Evolutionary conservation across 2,888 invertebrate species (phyloP), one percentile per base, ranked within the genome.

Genomic region (Linhomoeus sp.): DNA sequence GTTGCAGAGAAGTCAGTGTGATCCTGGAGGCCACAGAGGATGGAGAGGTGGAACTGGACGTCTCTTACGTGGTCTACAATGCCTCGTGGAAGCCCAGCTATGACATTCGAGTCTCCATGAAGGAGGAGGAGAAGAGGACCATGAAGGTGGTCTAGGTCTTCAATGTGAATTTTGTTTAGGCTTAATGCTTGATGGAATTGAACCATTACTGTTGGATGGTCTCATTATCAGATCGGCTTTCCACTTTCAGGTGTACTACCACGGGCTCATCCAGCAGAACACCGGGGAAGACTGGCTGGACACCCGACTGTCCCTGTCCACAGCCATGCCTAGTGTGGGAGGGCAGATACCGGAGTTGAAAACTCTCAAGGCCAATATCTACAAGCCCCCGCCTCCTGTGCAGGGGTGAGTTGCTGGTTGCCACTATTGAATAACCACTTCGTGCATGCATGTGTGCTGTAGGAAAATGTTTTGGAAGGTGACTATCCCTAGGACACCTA

Each of bases 261-360:
- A 58, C 52, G 67, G 63, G 3, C 49, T 62, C 48, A 61, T 68
- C 43, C 47, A 53, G 24, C 68, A 68, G 53, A 51, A 54, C 5
- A 64, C 67, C 7, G 64, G 62, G 1, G 68, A 69, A 50, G 66
- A 68, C 50, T 68, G 68, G 67, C 56, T 43, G 1, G 57, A 65
- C 45, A 53, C 57, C 25, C 47, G 53, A 17, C 40, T 57, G 15
- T 36, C 52, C n/a, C 49, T 60, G 3, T 54, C 56, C 33, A 60
- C 60, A 17, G 58, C 57, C 35, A 52, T 52, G 35, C 60, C 59
- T n/a, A 52, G 52, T 24, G 48, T 55, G 14, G 59, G 58, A 7
- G 58, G 56, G 15, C 45, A 49, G 22, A 50, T 59, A 26, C 59
- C 59, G 12, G 52, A 54, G 17, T 47, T 59, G 5, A 56, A 56